These are phyloP conservation scores for Salvelinus namaycush DNA, from an alignment of 2,113 vertebrate genomes.

Conservation along the genomic window DNA sequence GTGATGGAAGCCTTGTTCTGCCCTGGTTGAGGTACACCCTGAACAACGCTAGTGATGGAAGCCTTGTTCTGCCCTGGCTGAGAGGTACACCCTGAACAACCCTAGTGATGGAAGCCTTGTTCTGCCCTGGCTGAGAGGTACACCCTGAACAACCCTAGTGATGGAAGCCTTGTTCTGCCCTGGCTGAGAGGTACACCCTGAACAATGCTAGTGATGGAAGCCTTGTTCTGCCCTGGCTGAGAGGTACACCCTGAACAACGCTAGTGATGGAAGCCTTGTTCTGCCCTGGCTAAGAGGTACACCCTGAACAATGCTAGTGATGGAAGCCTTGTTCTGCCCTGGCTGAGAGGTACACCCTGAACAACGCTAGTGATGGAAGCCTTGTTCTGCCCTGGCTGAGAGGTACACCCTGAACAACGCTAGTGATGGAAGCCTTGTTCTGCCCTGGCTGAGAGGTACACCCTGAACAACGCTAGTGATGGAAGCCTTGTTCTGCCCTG, in stretches of 20 bases:
- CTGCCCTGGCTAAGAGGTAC: neutral
- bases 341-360: neutral
- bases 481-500: no score
- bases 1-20: no score
- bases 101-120: neutral
- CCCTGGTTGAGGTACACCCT: neutral
- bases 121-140: neutral
- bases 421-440: neutral
- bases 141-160: neutral
- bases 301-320: neutral
- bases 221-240: no score
- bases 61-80: no score
- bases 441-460: neutral
- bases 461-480: neutral
- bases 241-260: neutral
- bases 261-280: neutral
- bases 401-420: neutral
- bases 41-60: neutral
- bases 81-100: neutral
- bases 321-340: no score
- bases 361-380: neutral
- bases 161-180: no score
- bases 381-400: no score
- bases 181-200: neutral
- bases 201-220: neutral